phyloP scores from a whole-genome alignment of 2,888 invertebrate species.

The Chalcosyrphus nemorum region DNA sequence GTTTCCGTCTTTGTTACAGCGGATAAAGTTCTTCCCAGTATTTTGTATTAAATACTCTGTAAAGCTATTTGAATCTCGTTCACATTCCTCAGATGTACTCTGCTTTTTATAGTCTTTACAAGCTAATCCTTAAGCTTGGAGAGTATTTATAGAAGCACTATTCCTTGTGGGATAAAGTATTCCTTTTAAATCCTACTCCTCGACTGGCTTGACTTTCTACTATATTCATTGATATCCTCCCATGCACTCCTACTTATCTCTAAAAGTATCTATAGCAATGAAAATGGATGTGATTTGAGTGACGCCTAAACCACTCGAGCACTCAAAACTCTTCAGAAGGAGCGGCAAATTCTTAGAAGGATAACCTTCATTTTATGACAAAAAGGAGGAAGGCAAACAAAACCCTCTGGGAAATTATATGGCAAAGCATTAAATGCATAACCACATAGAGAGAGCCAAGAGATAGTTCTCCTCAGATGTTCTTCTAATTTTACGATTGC shows the following conservation, averaged over 20 bases:
- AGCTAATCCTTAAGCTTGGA: too few relatives aligned
- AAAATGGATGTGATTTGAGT: neutral
- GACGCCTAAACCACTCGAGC: neutral
- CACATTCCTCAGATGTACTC: too few relatives aligned
- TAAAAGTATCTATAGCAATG: neutral
- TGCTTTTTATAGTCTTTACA: too few relatives aligned
- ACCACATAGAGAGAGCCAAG: neutral
- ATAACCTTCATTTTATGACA: conserved; percentile 25
- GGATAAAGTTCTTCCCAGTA: too few relatives aligned
- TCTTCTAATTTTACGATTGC: conserved; percentile 47
- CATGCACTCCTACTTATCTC: neutral
- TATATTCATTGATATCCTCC: neutral
- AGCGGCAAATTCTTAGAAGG: neutral
- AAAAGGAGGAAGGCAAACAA: neutral
- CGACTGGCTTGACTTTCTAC: too few relatives aligned
- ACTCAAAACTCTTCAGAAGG: neutral
- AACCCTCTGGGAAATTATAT: conserved; percentile 30
- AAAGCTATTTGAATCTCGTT: too few relatives aligned
- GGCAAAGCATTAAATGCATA: conserved; percentile 54
- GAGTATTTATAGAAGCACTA: too few relatives aligned
- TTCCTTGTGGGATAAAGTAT: too few relatives aligned
- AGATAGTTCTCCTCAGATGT: conserved; percentile 8
- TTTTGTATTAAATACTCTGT: too few relatives aligned
- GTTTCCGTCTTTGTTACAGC: too few relatives aligned
- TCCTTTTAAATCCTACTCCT: too few relatives aligned